These are phyloP conservation scores for Conomelus anceps DNA, from an alignment of 2,888 invertebrate species.

Conservation along the genomic window DNA sequence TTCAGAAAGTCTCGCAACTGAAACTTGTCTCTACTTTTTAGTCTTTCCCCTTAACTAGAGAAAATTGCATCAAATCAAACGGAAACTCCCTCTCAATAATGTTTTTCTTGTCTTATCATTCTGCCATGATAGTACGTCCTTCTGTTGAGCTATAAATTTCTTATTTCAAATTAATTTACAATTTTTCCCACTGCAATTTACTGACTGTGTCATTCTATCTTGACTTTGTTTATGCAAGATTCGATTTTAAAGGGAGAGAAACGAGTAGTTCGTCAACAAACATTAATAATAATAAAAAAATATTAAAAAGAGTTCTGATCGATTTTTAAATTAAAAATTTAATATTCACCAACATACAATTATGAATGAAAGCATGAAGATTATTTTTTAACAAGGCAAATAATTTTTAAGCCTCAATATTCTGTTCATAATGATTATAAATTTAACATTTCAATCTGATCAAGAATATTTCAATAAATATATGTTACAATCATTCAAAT, in stretches of 20 bases:
- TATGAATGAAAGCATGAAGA: not conserved
- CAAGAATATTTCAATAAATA: too few relatives aligned
- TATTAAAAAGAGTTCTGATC: too few relatives aligned
- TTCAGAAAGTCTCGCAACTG: not conserved
- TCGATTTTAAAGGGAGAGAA: not conserved
- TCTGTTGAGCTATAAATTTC: not conserved
- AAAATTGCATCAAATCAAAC: not conserved
- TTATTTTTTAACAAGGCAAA: not conserved
- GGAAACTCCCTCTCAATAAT: not conserved
- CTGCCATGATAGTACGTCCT: not conserved
- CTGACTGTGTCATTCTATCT: not conserved
- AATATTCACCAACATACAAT: not conserved
- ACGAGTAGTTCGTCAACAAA: too few relatives aligned
- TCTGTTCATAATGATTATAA: too few relatives aligned
- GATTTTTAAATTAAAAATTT: not conserved
- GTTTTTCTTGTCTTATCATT: not conserved
- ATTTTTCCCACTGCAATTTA: not conserved
- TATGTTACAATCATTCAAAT: too few relatives aligned
- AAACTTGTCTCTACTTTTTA: not conserved
- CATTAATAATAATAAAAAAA: too few relatives aligned
- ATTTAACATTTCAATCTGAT: too few relatives aligned
- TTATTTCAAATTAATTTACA: not conserved
- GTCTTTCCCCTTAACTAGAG: not conserved
- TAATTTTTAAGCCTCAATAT: not conserved
- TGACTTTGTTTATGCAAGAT: too few relatives aligned